A percentile compares a stretch with the other conserved stretches of the same genome.
Conservation (phyloP, 2,888 invertebrate species). For the Petrolisthes manimaculis region DNA sequence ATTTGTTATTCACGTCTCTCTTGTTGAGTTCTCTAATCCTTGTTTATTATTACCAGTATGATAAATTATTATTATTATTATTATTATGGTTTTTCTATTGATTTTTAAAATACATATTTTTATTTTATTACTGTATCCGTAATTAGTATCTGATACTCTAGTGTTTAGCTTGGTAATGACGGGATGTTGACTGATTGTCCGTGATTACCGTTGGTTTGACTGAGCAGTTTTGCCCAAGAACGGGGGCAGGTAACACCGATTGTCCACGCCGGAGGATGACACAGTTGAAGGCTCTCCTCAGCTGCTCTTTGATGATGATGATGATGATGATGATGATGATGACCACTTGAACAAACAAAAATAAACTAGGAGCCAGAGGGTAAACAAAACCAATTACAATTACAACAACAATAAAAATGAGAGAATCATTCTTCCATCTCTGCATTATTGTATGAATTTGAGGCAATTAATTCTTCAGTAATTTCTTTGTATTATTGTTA, state of each 20-base stretch:
- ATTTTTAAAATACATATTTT: conserved; percentile 23
- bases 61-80: conserved; percentile 7
- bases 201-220: conserved; percentile 56
- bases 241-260: conserved; percentile 66
- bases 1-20: conserved; percentile 29
- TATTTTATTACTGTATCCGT: conserved; percentile 40
- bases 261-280: conserved; percentile 49
- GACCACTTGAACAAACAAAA: conserved; percentile 28
- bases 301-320: conserved; percentile 24
- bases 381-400: background rate
- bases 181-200: conserved; percentile 57
- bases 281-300: conserved; percentile 44
- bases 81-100: conserved; percentile 28
- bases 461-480: background rate
- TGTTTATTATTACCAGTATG: conserved; percentile 36
- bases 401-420: background rate
- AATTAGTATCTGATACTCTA: conserved; percentile 58
- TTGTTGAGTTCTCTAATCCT: conserved; percentile 25
- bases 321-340: conserved; percentile 13
- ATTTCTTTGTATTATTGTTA: background rate
- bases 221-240: conserved; percentile 51
- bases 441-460: too few species aligned
- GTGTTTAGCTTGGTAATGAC: conserved; percentile 59
- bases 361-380: conserved; percentile 48
- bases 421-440: background rate